Percentiles rank a stretch among this genome's conserved stretches.
These are phyloP conservation scores for Macaca nemestrina DNA, from an alignment of 2,113 vertebrate genomes.

Conservation along the genomic window DNA sequence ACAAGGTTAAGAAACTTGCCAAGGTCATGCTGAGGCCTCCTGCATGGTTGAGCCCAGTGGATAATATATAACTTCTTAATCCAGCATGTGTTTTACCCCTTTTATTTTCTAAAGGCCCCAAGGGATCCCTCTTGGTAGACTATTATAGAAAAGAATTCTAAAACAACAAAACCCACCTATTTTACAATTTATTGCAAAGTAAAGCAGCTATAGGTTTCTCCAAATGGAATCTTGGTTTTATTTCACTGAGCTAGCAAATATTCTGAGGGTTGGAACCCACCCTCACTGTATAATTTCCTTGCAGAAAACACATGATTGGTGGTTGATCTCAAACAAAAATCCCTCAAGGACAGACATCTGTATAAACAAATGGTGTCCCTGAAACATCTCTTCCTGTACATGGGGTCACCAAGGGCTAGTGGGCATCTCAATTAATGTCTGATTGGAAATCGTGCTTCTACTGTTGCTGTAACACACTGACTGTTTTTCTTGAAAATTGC, in stretches of 20 bases:
- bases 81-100: neutral
- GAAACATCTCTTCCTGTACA: constrained; percentile 50
- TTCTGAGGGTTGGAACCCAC: constrained; percentile 50
- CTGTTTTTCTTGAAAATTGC: neutral
- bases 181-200: neutral
- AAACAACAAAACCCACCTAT: neutral
- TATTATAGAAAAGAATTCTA: neutral
- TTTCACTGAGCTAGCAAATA: constrained; percentile 25
- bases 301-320: constrained; percentile 33
- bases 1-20: neutral
- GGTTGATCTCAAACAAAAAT: constrained; percentile 34
- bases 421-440: neutral
- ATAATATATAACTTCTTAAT: neutral
- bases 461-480: neutral
- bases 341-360: constrained; percentile 56
- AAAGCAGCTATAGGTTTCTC: neutral
- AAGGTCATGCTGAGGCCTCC: neutral
- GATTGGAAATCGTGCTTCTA: neutral
- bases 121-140: neutral
- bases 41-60: neutral
- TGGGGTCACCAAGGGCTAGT: neutral
- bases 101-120: neutral
- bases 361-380: constrained; percentile 51
- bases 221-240: constrained; percentile 39
- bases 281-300: constrained; percentile 52